Evolutionary conservation across 2,113 vertebrate genomes (phyloP).

Genomic region (Tragelaphus imberbis): DNA sequence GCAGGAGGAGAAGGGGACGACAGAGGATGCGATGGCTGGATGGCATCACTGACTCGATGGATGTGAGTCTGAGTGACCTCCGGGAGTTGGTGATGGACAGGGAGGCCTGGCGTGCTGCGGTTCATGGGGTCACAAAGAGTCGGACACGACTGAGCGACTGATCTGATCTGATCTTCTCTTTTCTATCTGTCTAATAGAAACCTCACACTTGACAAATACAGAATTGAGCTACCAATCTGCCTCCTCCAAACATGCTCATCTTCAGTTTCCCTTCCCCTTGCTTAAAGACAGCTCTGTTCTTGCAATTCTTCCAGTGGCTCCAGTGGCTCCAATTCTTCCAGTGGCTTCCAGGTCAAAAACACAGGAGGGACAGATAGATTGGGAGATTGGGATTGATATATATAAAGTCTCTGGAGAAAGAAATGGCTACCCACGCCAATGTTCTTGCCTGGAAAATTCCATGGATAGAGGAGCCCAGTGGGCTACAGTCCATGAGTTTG

Average conservation of each 20-base stretch:
- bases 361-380: neutral
- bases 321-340: neutral
- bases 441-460: neutral
- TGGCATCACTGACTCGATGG: too few relatives aligned
- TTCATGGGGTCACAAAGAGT: too few relatives aligned
- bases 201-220: neutral
- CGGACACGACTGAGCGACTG: too few relatives aligned
- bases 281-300: neutral
- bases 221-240: neutral
- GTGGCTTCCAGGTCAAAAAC: neutral
- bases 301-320: neutral
- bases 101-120: too few relatives aligned
- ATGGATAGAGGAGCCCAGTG: neutral
- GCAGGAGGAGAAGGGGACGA: too few relatives aligned
- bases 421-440: neutral
- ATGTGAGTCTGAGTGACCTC: too few relatives aligned
- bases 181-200: neutral
- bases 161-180: neutral
- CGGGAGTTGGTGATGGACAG: too few relatives aligned
- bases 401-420: neutral
- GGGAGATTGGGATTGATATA: neutral
- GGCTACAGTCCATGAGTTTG: fast-evolving
- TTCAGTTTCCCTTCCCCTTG: neutral
- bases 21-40: too few relatives aligned
- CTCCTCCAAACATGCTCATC: neutral